phyloP scores from a whole-genome alignment of 2,888 invertebrate species.

The Kuschelorhynchus macadamiae region DNA sequence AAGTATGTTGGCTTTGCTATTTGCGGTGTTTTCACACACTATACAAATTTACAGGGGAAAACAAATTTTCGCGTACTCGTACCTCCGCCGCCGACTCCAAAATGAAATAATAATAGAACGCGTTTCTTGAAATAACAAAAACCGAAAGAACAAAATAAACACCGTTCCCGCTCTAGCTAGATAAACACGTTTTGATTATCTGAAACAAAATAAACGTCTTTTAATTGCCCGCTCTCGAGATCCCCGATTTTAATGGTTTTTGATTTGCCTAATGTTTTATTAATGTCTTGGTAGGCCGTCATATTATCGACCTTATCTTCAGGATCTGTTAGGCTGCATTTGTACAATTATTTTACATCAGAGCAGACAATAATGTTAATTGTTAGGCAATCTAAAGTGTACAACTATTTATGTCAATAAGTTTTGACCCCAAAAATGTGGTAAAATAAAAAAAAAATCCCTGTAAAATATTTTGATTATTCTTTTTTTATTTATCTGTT shows the following conservation, averaged over 20 bases:
- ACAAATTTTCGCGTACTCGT: conserved; percentile 18
- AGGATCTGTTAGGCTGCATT: conserved; percentile 15
- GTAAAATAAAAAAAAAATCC: too few relatives aligned
- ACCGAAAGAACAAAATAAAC: conserved; percentile 43
- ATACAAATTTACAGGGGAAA: too few relatives aligned
- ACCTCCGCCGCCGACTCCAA: conserved; percentile 12
- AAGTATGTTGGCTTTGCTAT: too few relatives aligned
- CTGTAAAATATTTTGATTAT: too few relatives aligned
- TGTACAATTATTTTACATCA: conserved; percentile 2
- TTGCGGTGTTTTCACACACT: too few relatives aligned
- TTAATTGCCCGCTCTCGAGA: conserved; percentile 45
- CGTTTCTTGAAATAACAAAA: conserved; percentile 41
- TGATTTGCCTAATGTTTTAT: conserved; percentile 43
- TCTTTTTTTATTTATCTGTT: too few relatives aligned
- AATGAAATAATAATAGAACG: conserved; percentile 35
- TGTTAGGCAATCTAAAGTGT: too few relatives aligned
- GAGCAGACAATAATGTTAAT: too few relatives aligned
- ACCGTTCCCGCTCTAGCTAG: conserved; percentile 22
- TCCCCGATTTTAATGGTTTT: conserved; percentile 37
- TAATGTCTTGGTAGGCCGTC: conserved; percentile 35
- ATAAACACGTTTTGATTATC: conserved; percentile 48
- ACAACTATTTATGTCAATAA: too few relatives aligned
- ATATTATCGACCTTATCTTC: conserved; percentile 3
- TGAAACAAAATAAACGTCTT: conserved; percentile 48
- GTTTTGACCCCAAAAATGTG: too few relatives aligned